Evolutionary conservation across 2,797 vertebrate species (phyloP).

Genomic region (Potorous gilbertii): DNA sequence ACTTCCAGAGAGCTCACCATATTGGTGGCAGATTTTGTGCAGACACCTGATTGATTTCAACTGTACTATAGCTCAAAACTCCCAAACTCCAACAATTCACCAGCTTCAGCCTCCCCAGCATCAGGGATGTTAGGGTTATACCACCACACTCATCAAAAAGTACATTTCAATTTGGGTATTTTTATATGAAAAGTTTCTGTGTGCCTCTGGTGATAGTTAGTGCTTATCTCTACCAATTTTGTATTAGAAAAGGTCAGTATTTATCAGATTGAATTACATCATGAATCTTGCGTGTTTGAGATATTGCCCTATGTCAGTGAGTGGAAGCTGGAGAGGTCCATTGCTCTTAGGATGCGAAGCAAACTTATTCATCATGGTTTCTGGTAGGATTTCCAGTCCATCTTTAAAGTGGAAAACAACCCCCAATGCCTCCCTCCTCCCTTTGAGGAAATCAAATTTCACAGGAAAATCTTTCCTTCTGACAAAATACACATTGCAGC

Average conservation of each 20-base stretch:
- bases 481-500: slow-evolving; percentile 71
- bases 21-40: neutral
- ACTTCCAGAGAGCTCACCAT: neutral
- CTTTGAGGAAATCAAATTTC: slow-evolving; percentile 71
- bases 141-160: neutral
- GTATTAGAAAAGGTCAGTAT: neutral
- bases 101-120: neutral
- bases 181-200: slow-evolving; percentile 22
- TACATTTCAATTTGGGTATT: neutral
- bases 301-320: neutral
- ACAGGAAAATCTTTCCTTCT: slow-evolving; percentile 67
- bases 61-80: neutral
- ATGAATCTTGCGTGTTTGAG: neutral
- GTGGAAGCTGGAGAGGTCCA: slow-evolving; percentile 26
- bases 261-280: neutral
- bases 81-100: neutral
- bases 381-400: slow-evolving; percentile 27
- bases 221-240: slow-evolving; percentile 49
- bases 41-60: neutral
- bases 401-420: slow-evolving; percentile 53
- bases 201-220: neutral
- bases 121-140: neutral
- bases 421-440: slow-evolving; percentile 27
- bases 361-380: slow-evolving; percentile 53
- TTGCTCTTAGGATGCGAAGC: slow-evolving; percentile 60